Percentiles rank a stretch among this genome's conserved stretches.
Conservation (phyloP, 2,113 vertebrate genomes). For the Hippocampus comes region DNA sequence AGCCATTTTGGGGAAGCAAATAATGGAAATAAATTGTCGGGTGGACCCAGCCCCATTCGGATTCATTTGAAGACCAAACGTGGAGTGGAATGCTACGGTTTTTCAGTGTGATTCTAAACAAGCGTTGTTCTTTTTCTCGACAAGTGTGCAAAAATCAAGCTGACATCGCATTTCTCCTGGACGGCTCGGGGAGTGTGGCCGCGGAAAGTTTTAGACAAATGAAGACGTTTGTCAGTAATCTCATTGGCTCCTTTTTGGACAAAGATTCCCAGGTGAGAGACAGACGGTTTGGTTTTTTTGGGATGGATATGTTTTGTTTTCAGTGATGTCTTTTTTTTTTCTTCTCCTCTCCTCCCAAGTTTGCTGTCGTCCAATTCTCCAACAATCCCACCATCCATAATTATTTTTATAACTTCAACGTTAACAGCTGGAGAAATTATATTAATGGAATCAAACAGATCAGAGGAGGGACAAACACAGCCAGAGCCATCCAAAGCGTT, state of each 20-base stretch:
- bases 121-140: conserved; percentile 6
- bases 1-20: no score
- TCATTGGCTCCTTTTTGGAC: conserved; percentile 31
- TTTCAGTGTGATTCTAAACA: no score
- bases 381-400: fast-evolving
- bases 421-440: not conserved
- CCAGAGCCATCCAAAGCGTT: conserved; percentile 30
- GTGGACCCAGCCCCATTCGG: no score
- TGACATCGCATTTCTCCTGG: conserved; percentile 71
- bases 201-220: fast-evolving
- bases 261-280: conserved; percentile 38
- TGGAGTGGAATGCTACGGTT: no score
- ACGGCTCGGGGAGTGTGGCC: conserved; percentile 62
- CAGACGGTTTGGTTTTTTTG: not conserved
- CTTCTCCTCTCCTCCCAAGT: conserved; percentile 40
- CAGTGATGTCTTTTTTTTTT: not conserved
- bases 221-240: conserved; percentile 58
- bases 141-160: conserved; percentile 53
- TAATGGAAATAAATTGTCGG: no score
- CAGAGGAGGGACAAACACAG: not conserved
- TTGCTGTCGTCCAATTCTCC: conserved; percentile 65
- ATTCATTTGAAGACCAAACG: no score
- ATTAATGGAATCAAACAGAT: not conserved
- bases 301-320: not conserved
- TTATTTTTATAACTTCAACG: conserved; percentile 32